Percentiles rank a stretch among this genome's conserved stretches.
Conservation (phyloP, 2,113 vertebrate genomes). For the Corythoichthys haematopterus region DNA sequence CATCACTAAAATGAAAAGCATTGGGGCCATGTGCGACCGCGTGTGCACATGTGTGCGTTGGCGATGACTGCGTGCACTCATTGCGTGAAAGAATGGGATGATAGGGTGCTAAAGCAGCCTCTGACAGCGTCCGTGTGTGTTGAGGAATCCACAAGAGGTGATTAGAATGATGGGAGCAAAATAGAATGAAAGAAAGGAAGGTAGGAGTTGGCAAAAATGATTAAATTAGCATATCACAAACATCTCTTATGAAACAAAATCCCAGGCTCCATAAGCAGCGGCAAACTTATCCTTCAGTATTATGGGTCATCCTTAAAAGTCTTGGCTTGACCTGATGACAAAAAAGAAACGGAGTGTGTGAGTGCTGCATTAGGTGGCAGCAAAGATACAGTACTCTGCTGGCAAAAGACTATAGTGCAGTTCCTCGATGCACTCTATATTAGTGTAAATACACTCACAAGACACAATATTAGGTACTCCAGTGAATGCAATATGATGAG, state of each 20-base stretch:
- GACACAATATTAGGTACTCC: neutral
- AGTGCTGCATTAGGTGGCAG: conserved; percentile 79
- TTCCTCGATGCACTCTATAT: neutral
- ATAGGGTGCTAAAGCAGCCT: conserved; percentile 47
- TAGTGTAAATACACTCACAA: neutral
- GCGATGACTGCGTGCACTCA: conserved; percentile 23
- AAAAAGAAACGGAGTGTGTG: conserved; percentile 54
- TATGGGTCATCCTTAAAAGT: conserved; percentile 49
- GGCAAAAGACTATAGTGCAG: conserved; percentile 10
- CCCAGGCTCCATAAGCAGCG: conserved; percentile 33
- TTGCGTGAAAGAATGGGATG: conserved; percentile 48
- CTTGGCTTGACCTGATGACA: conserved; percentile 46
- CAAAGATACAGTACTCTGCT: conserved; percentile 72
- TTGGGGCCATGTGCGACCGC: conserved; percentile 31
- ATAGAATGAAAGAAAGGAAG: conserved; percentile 42
- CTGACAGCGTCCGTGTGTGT: conserved; percentile 24
- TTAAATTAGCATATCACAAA: conserved; percentile 77
- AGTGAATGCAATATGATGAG: neutral
- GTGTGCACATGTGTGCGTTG: conserved; percentile 19
- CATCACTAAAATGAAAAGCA: conserved; percentile 72
- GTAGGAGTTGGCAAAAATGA: conserved; percentile 67
- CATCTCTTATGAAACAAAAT: conserved; percentile 55
- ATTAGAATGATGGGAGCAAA: conserved; percentile 73
- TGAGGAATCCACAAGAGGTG: conserved; percentile 69
- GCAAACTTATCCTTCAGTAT: conserved; percentile 44